These are phyloP conservation scores for Chromoteleia sp. DNA, from an alignment of 2,888 invertebrate genomes.

Conservation along the genomic window DNA sequence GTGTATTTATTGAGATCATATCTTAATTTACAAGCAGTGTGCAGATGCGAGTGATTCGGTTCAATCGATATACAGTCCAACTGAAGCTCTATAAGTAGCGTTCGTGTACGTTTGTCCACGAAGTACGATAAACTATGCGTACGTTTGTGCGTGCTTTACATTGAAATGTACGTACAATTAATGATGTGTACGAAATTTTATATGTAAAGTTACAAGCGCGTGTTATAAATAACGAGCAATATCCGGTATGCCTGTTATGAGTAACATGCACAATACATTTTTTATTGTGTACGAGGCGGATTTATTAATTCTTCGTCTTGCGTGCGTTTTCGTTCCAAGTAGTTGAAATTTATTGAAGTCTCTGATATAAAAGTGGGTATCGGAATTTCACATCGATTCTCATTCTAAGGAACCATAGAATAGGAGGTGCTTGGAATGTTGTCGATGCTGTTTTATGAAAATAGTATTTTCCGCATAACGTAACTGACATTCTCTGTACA, in stretches of 20 bases:
- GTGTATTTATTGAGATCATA: conserved; percentile 35
- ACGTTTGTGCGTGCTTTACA: conserved; percentile 33
- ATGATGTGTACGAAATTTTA: conserved; percentile 32
- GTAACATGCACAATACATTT: conserved; percentile 28
- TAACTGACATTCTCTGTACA: conserved; percentile 53
- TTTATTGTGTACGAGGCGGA: conserved; percentile 24
- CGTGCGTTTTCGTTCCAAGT: conserved; percentile 24
- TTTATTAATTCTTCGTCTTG: conserved; percentile 44
- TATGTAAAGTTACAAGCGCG: conserved; percentile 31
- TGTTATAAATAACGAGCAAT: conserved; percentile 28
- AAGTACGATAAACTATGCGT: conserved; percentile 19
- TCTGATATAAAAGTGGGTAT: conserved; percentile 36
- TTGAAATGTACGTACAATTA: conserved; percentile 37
- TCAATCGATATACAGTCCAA: conserved; percentile 22
- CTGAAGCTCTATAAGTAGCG: conserved; percentile 16
- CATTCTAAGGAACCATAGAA: conserved; percentile 55
- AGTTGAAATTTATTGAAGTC: conserved; percentile 41
- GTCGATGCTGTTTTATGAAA: conserved; percentile 61
- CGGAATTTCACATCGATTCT: conserved; percentile 55
- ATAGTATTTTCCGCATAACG: conserved; percentile 60
- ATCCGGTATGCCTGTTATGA: conserved; percentile 16
- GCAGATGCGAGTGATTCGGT: conserved; percentile 29
- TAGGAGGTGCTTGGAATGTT: conserved; percentile 57
- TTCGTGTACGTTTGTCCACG: conserved; percentile 26
- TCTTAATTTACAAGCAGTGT: conserved; percentile 26